Evolutionary conservation across 2,888 invertebrate species (phyloP).

Genomic region (Tetragonisca angustula): DNA sequence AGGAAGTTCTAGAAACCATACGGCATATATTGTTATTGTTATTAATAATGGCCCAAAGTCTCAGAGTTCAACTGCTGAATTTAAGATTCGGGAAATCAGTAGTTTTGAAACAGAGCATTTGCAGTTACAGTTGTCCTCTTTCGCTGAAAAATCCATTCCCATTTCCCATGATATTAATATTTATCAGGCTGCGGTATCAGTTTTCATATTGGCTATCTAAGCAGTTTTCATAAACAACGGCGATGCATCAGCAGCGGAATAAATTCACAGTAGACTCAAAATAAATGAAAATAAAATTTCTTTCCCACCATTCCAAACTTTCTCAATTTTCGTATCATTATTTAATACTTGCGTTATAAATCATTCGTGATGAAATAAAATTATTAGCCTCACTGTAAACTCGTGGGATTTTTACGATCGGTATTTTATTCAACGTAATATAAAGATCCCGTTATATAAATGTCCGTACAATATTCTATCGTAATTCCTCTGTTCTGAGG

Average conservation of each 20-base stretch:
- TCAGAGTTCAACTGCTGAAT: slow-evolving; percentile 2
- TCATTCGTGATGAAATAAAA: no score
- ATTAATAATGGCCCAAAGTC: no score
- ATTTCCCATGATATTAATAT: neutral
- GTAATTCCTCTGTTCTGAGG: neutral
- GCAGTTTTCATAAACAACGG: neutral
- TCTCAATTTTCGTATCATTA: neutral
- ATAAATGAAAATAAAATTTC: no score
- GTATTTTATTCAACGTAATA: no score
- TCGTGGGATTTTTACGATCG: no score
- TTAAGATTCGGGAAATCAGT: neutral
- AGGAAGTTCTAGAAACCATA: no score
- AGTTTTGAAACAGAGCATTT: neutral
- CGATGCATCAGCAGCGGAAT: neutral
- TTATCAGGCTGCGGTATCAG: neutral
- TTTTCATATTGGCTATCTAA: neutral
- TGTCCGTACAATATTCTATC: neutral
- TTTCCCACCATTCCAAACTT: no score
- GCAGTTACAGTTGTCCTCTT: neutral
- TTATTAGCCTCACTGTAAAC: no score
- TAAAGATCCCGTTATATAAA: neutral
- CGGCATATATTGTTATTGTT: no score
- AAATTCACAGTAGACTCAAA: neutral
- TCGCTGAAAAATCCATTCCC: neutral
- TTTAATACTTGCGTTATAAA: no score